Conservation (phyloP, 2,797 vertebrate species). For the Rhadinocentrus ornatus region DNA sequence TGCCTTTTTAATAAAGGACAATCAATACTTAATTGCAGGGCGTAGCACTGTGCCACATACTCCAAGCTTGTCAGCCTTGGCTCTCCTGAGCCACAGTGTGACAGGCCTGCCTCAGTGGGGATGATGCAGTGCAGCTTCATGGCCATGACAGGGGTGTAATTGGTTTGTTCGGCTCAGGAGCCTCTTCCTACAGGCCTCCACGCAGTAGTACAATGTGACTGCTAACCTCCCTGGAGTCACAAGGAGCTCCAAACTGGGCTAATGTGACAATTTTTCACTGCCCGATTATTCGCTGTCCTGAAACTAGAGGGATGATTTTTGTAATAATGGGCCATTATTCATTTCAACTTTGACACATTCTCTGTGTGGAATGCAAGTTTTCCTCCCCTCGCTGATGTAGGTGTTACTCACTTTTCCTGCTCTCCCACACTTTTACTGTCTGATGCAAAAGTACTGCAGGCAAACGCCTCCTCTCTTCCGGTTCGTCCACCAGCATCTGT, state of each 20-base stretch:
- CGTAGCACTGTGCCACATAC: constrained; percentile 39
- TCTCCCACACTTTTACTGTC: constrained; percentile 37
- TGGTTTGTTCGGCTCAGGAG: constrained; percentile 69
- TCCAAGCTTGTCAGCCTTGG: constrained; percentile 40
- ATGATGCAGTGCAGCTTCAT: constrained; percentile 60
- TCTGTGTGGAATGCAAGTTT: constrained; percentile 24
- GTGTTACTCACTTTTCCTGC: constrained; percentile 41
- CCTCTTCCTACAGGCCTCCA: constrained; percentile 59
- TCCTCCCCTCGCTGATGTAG: constrained; percentile 43
- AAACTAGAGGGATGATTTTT: constrained; percentile 32
- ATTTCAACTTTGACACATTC: constrained; percentile 51
- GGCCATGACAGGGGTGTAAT: constrained; percentile 66
- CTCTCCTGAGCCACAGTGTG: constrained; percentile 46
- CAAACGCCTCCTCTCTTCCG: constrained; percentile 16
- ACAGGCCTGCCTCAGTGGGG: constrained; percentile 58
- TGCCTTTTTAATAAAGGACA: constrained; percentile 47
- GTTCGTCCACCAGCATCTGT: constrained; percentile 22
- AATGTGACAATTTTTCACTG: constrained; percentile 49
- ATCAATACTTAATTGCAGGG: constrained; percentile 50
- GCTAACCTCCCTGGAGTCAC: constrained; percentile 56
- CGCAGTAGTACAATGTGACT: constrained; percentile 28
- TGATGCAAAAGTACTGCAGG: not conserved
- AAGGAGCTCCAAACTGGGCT: constrained; percentile 47
- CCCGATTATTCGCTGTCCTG: constrained; percentile 55
- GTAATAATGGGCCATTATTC: constrained; percentile 49